phyloP scores from a whole-genome alignment of 2,113 vertebrate species.

The Diadophis punctatus region DNA sequence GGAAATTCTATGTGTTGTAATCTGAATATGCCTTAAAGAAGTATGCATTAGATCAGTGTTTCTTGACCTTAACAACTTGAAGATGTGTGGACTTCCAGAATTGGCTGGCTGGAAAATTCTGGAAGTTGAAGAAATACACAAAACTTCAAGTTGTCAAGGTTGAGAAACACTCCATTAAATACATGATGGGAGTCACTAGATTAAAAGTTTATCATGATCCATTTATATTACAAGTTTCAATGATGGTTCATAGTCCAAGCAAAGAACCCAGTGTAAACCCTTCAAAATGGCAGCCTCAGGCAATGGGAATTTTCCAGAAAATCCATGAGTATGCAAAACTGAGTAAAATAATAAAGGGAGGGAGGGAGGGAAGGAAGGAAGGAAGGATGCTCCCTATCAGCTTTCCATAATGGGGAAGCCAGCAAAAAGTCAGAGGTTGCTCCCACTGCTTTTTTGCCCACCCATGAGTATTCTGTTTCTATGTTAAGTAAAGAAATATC shows the following conservation, averaged over 20 bases:
- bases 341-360: not conserved
- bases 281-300: not conserved
- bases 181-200: not conserved
- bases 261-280: not conserved
- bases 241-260: not conserved
- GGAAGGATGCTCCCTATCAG: too few relatives aligned
- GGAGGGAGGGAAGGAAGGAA: too few relatives aligned
- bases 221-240: not conserved
- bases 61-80: not conserved
- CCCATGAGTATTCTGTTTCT: too few relatives aligned
- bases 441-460: too few relatives aligned
- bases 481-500: too few relatives aligned
- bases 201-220: not conserved
- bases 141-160: not conserved
- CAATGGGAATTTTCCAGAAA: not conserved
- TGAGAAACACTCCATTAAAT: not conserved
- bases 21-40: not conserved
- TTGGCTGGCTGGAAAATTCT: not conserved
- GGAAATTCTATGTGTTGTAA: not conserved
- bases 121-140: not conserved
- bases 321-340: not conserved
- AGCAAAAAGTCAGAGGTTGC: too few relatives aligned
- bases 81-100: not conserved
- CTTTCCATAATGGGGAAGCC: too few relatives aligned
- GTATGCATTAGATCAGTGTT: not conserved